phyloP scores from a whole-genome alignment of 2,797 vertebrate species.

The Avahi laniger region DNA sequence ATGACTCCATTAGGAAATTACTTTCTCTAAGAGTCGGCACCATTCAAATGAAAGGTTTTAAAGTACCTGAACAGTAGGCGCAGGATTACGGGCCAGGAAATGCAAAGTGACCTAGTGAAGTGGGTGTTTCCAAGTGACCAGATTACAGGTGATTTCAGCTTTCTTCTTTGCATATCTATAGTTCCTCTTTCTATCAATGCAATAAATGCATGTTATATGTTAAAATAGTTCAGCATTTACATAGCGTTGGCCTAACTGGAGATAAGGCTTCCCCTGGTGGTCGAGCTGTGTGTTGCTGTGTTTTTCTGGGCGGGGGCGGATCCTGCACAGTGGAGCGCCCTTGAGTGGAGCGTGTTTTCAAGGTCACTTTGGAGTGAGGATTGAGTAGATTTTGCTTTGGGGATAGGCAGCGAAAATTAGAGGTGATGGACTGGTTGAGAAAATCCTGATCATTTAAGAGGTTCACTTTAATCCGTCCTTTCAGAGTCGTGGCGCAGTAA shows the following conservation, averaged over 20 bases:
- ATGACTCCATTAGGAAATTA: background rate
- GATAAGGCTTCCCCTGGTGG: background rate
- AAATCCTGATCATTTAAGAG: background rate
- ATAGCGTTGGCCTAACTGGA: rapidly evolving
- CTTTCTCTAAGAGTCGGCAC: background rate
- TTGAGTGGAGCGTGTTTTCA: background rate
- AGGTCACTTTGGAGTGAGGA: background rate
- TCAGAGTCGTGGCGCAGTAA: rapidly evolving
- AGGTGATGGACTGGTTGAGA: background rate
- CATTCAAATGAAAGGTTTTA: background rate
- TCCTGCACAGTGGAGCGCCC: background rate
- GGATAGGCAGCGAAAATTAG: background rate
- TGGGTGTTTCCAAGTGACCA: rapidly evolving
- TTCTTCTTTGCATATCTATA: background rate
- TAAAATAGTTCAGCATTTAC: background rate
- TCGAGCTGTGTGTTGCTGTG: no score
- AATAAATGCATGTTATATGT: background rate
- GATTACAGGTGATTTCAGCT: background rate
- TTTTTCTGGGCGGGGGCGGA: background rate
- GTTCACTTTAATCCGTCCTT: background rate
- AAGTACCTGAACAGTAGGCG: rapidly evolving
- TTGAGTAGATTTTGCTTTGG: background rate
- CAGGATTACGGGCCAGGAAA: background rate
- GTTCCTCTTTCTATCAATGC: background rate
- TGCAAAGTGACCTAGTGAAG: rapidly evolving